Evolutionary conservation across 2,113 vertebrate species (phyloP), one percentile per base, ranked within the genome.

Genomic region (Megaceryle torquata): DNA sequence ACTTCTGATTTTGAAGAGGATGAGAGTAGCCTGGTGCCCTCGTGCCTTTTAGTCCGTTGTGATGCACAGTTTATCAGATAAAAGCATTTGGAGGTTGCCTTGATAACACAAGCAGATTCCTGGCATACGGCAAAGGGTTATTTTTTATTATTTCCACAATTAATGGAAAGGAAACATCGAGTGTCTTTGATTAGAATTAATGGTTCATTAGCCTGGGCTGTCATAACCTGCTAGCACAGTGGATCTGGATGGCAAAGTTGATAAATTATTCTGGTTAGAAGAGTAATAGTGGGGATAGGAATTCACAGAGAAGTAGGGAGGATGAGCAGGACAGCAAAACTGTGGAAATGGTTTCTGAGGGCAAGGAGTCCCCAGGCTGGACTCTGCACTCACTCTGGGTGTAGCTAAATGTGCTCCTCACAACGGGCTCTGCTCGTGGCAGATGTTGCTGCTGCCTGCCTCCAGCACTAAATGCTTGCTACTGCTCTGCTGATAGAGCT

Each of bases 131-230:
- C 21, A 64, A 51, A 71, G 25, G 60, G 59, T 63, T 68, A 13
- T 15, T 69, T 88, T 86, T 91, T 70, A 57, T 84, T 95, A 86
- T 94, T 94, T 91, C 71, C 50, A 37, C 57, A 53, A 54, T 50
- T 83, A 91, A 91, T 67, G 68, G 67, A 16, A 59, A 81, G 75
- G 71, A 60, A 88, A 24, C 70, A 18, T 11, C 15, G 33, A 65
- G 37, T 41, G 72, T 15, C 80, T 94, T 61, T 93, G 84, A 91
- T 90, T 56, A 82, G 86, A 90, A 95, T 82, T 78, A 95, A 85
- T 85, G 77, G 69, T 74, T 95, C 88, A 46, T 95, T 95, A 96
- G 65, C 44, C 56, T 51, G 82, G 76, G 82, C 78, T 70, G 68
- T 61, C 91, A 75, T 56, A 46, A 17, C 85, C 69, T 86, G 79